Conservation (phyloP, 1,140 invertebrate genomes). For the Meloidogyne hapla region DNA sequence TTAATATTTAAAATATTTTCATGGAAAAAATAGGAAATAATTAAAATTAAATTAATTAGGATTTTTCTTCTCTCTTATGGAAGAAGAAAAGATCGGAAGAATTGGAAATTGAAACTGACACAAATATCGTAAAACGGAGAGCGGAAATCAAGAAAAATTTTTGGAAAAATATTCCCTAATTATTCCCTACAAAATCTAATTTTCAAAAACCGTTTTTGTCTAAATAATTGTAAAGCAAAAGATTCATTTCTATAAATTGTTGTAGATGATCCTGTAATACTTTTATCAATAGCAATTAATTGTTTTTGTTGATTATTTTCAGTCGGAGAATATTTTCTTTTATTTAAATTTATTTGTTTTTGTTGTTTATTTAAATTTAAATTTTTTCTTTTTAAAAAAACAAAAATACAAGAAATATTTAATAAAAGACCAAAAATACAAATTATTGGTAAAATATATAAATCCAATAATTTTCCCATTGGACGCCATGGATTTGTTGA, state of each 20-base stretch:
- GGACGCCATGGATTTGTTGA: constrained; percentile 46
- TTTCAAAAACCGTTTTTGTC: not conserved
- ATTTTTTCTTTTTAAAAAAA: constrained; percentile 36
- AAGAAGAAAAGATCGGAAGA: no score
- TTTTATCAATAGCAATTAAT: not conserved
- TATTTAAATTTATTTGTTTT: not conserved
- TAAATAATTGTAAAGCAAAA: not conserved
- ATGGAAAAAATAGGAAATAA: no score
- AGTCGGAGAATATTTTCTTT: constrained; percentile 1
- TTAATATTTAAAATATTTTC: no score
- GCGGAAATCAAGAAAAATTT: no score
- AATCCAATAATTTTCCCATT: constrained; percentile 47
- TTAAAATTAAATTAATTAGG: no score
- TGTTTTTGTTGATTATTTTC: not conserved
- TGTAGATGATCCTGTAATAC: not conserved
- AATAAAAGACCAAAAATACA: constrained; percentile 51
- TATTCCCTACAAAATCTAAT: no score
- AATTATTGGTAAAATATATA: constrained; percentile 53
- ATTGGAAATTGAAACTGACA: no score
- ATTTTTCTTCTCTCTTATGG: no score
- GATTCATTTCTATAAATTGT: not conserved
- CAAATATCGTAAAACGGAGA: no score
- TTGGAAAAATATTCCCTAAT: no score
- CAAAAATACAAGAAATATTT: constrained; percentile 45
- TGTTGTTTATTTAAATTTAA: constrained; percentile 8